Percentiles rank a stretch among this genome's conserved stretches.
These are phyloP conservation scores for Sminthurinus signatus DNA, from an alignment of 1,140 invertebrate genomes.

Conservation along the genomic window DNA sequence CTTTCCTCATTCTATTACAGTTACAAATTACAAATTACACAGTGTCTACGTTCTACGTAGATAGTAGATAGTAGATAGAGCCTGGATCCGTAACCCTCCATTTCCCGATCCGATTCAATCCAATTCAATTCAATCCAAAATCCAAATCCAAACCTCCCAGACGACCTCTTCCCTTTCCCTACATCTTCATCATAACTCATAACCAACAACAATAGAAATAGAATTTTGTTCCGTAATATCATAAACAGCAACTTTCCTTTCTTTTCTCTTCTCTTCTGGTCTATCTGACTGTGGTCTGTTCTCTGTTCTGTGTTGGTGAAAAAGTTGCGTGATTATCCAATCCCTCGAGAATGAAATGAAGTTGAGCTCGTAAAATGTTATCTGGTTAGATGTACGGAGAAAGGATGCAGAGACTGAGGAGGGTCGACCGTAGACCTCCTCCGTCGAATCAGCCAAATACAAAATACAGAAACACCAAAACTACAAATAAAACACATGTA, in stretches of 20 bases:
- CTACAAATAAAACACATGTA: no score
- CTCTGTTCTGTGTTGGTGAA: background rate
- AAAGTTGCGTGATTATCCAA: constrained; percentile 16
- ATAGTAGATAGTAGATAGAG: background rate
- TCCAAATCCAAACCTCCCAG: background rate
- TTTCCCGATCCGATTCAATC: background rate
- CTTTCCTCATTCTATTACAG: no score
- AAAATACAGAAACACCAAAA: no score
- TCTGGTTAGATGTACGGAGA: no score
- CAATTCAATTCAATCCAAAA: background rate
- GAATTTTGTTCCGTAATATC: constrained; percentile 8
- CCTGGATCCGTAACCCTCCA: background rate
- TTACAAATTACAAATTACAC: no score
- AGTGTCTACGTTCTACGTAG: no score
- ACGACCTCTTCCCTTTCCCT: background rate
- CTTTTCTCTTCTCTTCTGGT: no score
- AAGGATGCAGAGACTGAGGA: no score
- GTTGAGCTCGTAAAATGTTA: constrained; percentile 21
- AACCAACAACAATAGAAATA: constrained; percentile 10
- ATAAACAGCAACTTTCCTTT: background rate
- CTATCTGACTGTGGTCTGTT: no score
- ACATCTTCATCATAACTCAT: background rate
- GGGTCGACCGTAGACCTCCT: no score
- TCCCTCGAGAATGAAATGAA: constrained; percentile 21
- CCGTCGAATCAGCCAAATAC: no score